A percentile compares a stretch with the other conserved stretches of the same genome.
Conservation (phyloP, 2,797 vertebrate genomes). For the Xerus rutilus region DNA sequence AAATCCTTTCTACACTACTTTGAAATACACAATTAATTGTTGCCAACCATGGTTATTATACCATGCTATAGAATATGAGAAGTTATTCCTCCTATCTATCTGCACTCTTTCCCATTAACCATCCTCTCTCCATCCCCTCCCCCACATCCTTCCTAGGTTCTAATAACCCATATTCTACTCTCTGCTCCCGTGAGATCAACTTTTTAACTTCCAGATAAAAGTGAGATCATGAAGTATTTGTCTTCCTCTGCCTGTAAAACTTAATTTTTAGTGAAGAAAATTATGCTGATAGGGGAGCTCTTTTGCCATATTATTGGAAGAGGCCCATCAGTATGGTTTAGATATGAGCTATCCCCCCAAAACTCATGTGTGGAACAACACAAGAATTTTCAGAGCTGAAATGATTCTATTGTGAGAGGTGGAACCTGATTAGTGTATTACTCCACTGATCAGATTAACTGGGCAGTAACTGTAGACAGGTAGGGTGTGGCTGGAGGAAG, state of each 20-base stretch:
- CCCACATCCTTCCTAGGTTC: background rate
- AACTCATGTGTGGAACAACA: too few species aligned
- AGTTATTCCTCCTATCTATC: background rate
- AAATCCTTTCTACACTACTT: background rate
- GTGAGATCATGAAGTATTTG: background rate
- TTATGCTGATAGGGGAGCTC: rapidly evolving
- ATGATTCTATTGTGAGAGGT: too few species aligned
- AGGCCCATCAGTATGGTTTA: background rate
- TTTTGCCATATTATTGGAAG: background rate
- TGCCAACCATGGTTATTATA: background rate
- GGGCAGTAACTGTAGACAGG: too few species aligned
- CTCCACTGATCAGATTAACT: too few species aligned
- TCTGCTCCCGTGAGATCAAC: background rate
- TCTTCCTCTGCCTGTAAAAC: background rate
- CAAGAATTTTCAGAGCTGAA: too few species aligned
- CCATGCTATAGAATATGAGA: background rate
- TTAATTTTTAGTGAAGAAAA: background rate
- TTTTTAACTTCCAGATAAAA: background rate
- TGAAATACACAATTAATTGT: background rate
- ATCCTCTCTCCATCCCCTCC: background rate
- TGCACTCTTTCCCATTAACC: too few species aligned
- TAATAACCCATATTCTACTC: background rate
- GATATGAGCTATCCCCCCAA: too few species aligned
- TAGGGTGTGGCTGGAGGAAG: too few species aligned
- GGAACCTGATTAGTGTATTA: too few species aligned